Conservation (phyloP, 2,797 vertebrate genomes). For the Coccyzus lansbergi region DNA sequence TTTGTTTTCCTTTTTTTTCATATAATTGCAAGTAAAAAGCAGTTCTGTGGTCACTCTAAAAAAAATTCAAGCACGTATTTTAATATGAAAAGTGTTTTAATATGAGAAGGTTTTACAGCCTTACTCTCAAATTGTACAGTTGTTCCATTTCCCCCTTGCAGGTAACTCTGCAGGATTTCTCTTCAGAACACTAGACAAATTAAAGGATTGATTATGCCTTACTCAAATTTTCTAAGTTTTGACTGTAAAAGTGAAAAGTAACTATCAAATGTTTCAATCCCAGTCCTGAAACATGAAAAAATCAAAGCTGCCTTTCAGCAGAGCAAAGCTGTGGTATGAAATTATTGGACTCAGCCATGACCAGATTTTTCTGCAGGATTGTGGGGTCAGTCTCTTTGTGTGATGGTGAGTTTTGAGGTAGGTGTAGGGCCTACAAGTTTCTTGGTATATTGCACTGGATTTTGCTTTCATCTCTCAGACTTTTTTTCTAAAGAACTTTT, state of each 20-base stretch:
- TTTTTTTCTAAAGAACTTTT: no score
- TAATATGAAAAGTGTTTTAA: not conserved
- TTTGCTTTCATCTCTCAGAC: not conserved
- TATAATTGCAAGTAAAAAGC: not conserved
- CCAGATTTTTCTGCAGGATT: no score
- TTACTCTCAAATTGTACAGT: not conserved
- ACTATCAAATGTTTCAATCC: not conserved
- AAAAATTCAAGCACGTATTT: not conserved
- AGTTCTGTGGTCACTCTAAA: not conserved
- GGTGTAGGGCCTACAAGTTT: not conserved
- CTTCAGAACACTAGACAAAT: not conserved
- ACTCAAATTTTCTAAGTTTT: not conserved
- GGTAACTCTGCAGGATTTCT: not conserved
- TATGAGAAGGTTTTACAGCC: not conserved
- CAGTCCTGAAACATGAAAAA: not conserved
- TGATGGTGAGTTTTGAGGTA: not conserved
- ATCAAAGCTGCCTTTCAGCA: not conserved
- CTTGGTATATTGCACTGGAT: no score
- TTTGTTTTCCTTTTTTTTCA: not conserved
- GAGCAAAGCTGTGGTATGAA: not conserved
- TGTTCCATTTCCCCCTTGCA: accelerated
- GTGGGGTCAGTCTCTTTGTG: not conserved
- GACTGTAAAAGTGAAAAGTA: not conserved
- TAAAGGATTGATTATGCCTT: not conserved
- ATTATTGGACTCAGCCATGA: not conserved